phyloP scores from a whole-genome alignment of 1,140 invertebrate genomes.

The Notospermus geniculatus region DNA sequence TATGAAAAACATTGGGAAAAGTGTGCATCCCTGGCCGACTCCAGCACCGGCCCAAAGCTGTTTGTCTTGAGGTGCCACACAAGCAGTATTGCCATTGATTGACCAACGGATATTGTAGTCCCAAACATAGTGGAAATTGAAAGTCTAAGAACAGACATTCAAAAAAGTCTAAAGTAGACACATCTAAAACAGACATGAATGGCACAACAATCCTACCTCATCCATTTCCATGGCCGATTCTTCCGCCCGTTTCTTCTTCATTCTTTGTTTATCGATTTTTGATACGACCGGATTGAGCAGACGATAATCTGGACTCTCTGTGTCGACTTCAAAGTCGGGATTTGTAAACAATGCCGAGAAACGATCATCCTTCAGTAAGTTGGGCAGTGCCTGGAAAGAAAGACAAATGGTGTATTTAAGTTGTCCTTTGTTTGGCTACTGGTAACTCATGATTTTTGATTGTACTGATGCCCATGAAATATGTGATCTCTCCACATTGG shows the following conservation, averaged over 20 bases:
- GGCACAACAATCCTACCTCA: slow-evolving; percentile 53
- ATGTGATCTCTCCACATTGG: slow-evolving; percentile 10
- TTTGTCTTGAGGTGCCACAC: too few species aligned
- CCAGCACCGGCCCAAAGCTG: too few species aligned
- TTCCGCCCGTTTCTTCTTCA: slow-evolving; percentile 61
- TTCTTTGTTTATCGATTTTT: slow-evolving; percentile 69
- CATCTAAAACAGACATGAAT: not conserved
- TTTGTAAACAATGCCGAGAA: slow-evolving; percentile 89
- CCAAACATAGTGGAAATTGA: too few species aligned
- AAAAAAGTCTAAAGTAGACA: not conserved
- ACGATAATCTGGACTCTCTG: slow-evolving; percentile 67
- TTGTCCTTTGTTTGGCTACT: too few species aligned
- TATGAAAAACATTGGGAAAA: too few species aligned
- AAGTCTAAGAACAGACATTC: not conserved
- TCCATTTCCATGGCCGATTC: slow-evolving; percentile 57
- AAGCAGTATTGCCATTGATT: too few species aligned
- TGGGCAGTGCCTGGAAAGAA: slow-evolving; percentile 55
- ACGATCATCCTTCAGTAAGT: slow-evolving; percentile 78
- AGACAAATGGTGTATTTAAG: too few species aligned
- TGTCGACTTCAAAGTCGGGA: slow-evolving; percentile 91
- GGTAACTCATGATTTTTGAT: too few species aligned
- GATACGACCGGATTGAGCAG: slow-evolving; percentile 88
- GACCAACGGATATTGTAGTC: too few species aligned
- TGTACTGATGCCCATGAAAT: slow-evolving; percentile 5
- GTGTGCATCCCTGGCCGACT: too few species aligned